Evolutionary conservation across 2,888 invertebrate species (phyloP).

Genomic region (Gonocerus acuteangulatus): DNA sequence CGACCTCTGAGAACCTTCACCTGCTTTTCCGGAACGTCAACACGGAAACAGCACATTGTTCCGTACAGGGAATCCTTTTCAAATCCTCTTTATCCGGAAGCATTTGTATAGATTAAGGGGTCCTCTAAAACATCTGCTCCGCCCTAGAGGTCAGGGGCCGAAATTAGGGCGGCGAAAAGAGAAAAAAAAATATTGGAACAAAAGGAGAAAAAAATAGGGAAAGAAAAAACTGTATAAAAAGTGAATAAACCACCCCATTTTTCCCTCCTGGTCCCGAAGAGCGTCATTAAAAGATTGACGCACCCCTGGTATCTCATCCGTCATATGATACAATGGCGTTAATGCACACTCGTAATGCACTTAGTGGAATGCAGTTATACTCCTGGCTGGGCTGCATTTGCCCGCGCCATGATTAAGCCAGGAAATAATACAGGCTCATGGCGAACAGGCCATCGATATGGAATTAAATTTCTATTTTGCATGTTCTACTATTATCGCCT

Average conservation of each 20-base stretch:
- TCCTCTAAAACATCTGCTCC: background rate
- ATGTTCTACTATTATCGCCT: no score
- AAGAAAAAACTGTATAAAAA: background rate
- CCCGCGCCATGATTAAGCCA: background rate
- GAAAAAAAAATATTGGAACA: background rate
- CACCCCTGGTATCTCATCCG: slow-evolving; percentile 3
- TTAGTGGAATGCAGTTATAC: slow-evolving; percentile 14
- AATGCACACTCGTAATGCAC: slow-evolving; percentile 1
- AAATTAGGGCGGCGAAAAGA: background rate
- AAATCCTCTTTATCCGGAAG: background rate
- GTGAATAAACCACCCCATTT: slow-evolving; percentile 1
- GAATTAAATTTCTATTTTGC: no score
- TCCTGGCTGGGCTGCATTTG: background rate
- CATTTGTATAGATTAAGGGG: no score
- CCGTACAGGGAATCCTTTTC: background rate
- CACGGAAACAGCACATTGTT: no score
- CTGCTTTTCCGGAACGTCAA: no score
- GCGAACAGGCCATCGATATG: no score
- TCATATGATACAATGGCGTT: background rate
- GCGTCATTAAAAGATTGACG: slow-evolving; percentile 2
- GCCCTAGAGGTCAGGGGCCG: background rate
- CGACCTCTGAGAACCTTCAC: no score
- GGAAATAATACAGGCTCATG: background rate
- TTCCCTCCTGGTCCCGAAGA: background rate
- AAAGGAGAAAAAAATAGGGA: background rate